Evolutionary conservation across 1,140 invertebrate species (phyloP), one percentile per base, ranked within the genome.

Genomic region (Eciton burchellii): DNA sequence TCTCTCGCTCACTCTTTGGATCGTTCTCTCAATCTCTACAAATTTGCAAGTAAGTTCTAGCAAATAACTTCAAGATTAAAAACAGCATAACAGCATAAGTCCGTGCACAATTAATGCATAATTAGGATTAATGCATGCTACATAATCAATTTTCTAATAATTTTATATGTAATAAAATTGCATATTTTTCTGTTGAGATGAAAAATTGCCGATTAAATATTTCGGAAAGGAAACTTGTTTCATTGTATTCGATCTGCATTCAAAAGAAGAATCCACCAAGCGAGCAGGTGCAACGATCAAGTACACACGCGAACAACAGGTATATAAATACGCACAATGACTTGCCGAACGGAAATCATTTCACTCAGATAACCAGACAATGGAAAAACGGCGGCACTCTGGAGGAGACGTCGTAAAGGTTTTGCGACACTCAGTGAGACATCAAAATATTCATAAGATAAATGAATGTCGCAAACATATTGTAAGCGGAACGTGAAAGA

Each of bases 261-360:
- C 60, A 66, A 3, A 16, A 19, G 14, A 59, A 19, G 21, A 19
- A 62, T 4, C 2, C 11, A 21, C 21, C 0, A 47, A 16, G 3
- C 16, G n/a, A 35, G 29, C 60, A 41, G 43, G 16, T 26, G 72
- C 26, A 66, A 49, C 26, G 45, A 60, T 77, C 14, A 60, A 77
- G 71, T 3, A 73, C 16, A 35, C 54, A 49, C n/a, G n/a, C n/a
- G n/a, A n/a, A n/a, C n/a, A n/a, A n/a, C 73, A 66, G 12, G 14
- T 77, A 60, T 60, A 26, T 52, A 76, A 65, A 47, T 54, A 52
- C 24, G 11, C 12, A 12, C 8, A n/a, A 66, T 77, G 57, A 65
- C 26, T 77, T 8, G 73, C 35, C 35, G 35, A 6, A 6, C 62
- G 8, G 12, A 12, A 77, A 49, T 73, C 57, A 26, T 45, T 24